phyloP scores from a whole-genome alignment of 2,888 invertebrate genomes.

The Pseudoips prasinana region DNA sequence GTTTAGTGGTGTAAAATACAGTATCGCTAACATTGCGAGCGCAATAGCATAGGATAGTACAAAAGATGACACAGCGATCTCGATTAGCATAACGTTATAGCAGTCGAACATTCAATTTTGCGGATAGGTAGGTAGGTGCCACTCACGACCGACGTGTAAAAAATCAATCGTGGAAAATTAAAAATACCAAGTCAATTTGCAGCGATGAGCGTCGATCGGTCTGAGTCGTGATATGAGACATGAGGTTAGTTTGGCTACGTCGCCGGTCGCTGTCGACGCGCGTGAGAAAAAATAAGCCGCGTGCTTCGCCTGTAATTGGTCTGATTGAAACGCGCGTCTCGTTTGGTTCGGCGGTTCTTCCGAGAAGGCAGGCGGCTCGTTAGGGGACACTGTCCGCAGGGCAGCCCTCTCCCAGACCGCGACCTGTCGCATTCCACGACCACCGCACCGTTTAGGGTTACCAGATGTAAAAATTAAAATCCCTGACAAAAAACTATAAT shows the following conservation, averaged over 20 bases:
- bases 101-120: constrained; percentile 21
- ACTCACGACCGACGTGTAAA: constrained; percentile 33
- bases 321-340: constrained; percentile 76
- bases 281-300: constrained; percentile 69
- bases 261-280: constrained; percentile 23
- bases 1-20: no score
- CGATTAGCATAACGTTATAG: no score
- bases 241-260: constrained; percentile 33
- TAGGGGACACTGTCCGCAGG: constrained; percentile 65
- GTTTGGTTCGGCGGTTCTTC: constrained; percentile 61
- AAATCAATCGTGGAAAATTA: constrained; percentile 40
- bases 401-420: constrained; percentile 41
- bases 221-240: constrained; percentile 32
- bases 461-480: constrained; percentile 3
- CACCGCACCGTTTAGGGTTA: constrained; percentile 9
- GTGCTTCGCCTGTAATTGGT: constrained; percentile 72
- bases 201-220: constrained; percentile 31
- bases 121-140: no score
- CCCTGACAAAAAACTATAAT: no score
- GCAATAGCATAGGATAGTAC: no score
- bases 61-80: no score
- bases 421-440: constrained; percentile 46
- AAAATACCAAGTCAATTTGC: constrained; percentile 38
- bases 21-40: no score
- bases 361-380: constrained; percentile 68